Evolutionary conservation across 2,113 vertebrate genomes (phyloP).

Genomic region (Eleginops maclovinus): DNA sequence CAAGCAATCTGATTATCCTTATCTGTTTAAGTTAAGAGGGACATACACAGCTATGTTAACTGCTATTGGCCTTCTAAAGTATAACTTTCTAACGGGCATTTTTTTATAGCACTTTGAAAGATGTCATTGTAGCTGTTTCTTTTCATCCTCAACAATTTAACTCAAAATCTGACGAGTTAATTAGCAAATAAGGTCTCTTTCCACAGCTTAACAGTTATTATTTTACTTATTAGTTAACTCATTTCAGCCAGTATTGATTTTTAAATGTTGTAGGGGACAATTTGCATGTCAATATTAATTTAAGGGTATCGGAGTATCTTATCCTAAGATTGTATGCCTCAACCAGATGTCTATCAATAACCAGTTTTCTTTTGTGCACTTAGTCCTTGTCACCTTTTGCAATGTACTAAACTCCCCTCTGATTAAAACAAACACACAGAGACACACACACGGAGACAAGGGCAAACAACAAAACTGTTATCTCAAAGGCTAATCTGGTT

Average conservation of each 20-base stretch:
- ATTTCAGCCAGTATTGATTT: background rate
- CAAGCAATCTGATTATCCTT: background rate
- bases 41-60: no score
- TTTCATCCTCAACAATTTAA: background rate
- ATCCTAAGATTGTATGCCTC: background rate
- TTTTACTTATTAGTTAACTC: no score
- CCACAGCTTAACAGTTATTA: background rate
- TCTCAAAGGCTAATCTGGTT: conserved; percentile 24
- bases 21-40: background rate
- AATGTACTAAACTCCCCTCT: background rate
- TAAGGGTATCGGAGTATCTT: no score
- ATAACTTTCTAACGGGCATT: background rate
- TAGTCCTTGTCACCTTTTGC: background rate
- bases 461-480: conserved; percentile 11
- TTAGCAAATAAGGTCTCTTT: background rate
- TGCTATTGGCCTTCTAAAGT: background rate
- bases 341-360: background rate
- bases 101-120: background rate
- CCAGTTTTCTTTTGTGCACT: background rate
- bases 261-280: background rate
- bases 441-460: background rate
- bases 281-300: no score
- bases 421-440: conserved; percentile 4
- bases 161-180: background rate
- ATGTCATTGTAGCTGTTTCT: background rate